A percentile compares a stretch with the other conserved stretches of the same genome.
Conservation (phyloP, 2,113 vertebrate species). For the Dasyornis broadbenti region DNA sequence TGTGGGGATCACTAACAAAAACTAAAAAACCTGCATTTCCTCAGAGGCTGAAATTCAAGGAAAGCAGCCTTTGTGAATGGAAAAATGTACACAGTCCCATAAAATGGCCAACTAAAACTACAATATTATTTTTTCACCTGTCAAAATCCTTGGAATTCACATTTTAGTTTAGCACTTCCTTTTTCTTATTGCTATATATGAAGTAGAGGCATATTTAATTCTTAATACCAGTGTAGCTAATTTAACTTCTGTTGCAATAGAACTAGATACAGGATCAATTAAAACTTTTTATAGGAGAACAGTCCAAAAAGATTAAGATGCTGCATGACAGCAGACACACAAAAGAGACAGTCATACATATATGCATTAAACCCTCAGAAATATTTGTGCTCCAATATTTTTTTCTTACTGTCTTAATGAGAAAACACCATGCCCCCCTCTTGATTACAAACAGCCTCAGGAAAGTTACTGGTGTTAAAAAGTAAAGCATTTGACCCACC, state of each 20-base stretch:
- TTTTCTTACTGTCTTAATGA: not conserved
- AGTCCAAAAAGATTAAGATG: not conserved
- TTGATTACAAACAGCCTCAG: not conserved
- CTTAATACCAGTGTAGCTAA: not conserved
- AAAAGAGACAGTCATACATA: not conserved
- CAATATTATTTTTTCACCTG: not conserved
- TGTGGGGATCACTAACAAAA: not conserved
- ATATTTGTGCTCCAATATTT: not conserved
- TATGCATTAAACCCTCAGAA: not conserved
- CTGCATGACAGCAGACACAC: not conserved
- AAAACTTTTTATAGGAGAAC: not conserved
- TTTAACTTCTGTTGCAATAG: not conserved
- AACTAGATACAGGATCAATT: not conserved
- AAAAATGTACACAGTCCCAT: not conserved
- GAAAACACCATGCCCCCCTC: not conserved
- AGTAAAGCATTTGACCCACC: not conserved
- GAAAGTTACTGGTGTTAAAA: not conserved
- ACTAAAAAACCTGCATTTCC: fast-evolving
- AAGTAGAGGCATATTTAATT: not conserved
- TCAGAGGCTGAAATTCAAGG: not conserved
- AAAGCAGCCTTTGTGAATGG: not conserved
- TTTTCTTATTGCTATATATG: not conserved
- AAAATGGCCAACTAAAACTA: not conserved
- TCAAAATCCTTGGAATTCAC: not conserved
- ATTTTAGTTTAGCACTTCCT: not conserved